Evolutionary conservation across 2,888 invertebrate genomes (phyloP), one percentile per base, ranked within the genome.

Genomic region (Meghimatium bilineatum): DNA sequence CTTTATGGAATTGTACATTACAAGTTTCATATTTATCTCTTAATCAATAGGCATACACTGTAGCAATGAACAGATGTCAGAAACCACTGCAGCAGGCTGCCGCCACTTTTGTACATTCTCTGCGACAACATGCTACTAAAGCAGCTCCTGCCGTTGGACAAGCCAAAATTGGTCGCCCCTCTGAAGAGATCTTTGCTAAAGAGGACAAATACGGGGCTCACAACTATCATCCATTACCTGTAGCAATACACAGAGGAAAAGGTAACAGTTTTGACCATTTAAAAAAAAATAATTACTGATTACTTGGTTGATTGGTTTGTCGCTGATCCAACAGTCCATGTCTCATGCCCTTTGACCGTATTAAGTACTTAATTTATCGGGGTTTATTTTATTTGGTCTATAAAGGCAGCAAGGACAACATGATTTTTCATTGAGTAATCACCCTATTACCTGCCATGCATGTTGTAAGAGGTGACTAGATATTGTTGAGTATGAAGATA

Each of bases 151-250:
- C 88, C 12, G 83, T 82, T n/a, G 81, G 85, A 10, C 66, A 81
- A 20, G 79, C 71, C 20, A 88, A 85, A 29, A 88, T 90, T 66
- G 90, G 90, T 0, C 76, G 88, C 3, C 88, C 88, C 60, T 93
- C 94, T 1, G 85, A 93, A 85, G 86, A 88, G 17, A 90, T 95
- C n/a, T 95, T 97, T 91, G 95, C 96, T 26, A 95, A 96, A 86
- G 99, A 99, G 93, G 95, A 96, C 75, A 96, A 96, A 93, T 97
- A 96, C 94, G 98, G 98, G 0, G 99, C 99, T 56, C 97, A 97
- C 92, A 99, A 99, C 94, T 99, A 99, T 94, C 97, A 97, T 89
- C 98, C 99, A 0, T 92, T 99, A 34, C 98, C 98, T 0, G 99
- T 98, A 0, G 99, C 98, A 0, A 93, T 99, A n/a, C 94, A 95